Conservation (phyloP, 2,888 invertebrate genomes). For the Bhutanitis thaidina region DNA sequence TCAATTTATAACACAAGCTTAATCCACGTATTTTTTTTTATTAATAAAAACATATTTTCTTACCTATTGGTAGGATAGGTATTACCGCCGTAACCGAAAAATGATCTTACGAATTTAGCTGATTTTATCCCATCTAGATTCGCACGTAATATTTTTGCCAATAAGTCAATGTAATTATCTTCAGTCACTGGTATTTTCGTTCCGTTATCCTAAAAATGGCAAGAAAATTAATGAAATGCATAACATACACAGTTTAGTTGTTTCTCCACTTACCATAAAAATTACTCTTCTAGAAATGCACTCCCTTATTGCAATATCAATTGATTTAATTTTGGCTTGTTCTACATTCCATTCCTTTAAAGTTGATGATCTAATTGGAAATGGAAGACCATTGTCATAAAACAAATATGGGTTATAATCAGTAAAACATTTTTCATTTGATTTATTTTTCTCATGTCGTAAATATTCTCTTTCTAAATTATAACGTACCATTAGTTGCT, state of each 20-base stretch:
- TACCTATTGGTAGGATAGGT: constrained; percentile 48
- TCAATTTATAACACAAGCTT: too few species aligned
- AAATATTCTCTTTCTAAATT: constrained; percentile 55
- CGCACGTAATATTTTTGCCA: constrained; percentile 58
- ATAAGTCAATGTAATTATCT: constrained; percentile 53
- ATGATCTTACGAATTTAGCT: constrained; percentile 52
- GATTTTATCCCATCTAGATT: constrained; percentile 55
- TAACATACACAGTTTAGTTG: too few species aligned
- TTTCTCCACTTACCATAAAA: constrained; percentile 47
- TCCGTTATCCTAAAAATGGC: constrained; percentile 55
- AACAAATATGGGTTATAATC: constrained; percentile 54
- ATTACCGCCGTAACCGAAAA: constrained; percentile 57
- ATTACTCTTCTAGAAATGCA: constrained; percentile 59
- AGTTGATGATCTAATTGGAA: constrained; percentile 49
- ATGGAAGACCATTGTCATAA: constrained; percentile 63
- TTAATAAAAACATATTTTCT: constrained; percentile 22
- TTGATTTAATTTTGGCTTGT: constrained; percentile 47
- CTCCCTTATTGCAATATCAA: constrained; percentile 62
- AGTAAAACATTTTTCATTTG: constrained; percentile 32
- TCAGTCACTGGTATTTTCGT: constrained; percentile 51
- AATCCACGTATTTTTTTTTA: too few species aligned
- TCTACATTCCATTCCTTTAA: constrained; percentile 43
- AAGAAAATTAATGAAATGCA: too few species aligned
- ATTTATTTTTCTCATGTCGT: constrained; percentile 27
- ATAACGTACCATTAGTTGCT: constrained; percentile 57